Percentiles rank a stretch among this genome's conserved stretches.
Evolutionary conservation across 2,113 vertebrate genomes (phyloP).

Genomic region (Notothenia rossii): DNA sequence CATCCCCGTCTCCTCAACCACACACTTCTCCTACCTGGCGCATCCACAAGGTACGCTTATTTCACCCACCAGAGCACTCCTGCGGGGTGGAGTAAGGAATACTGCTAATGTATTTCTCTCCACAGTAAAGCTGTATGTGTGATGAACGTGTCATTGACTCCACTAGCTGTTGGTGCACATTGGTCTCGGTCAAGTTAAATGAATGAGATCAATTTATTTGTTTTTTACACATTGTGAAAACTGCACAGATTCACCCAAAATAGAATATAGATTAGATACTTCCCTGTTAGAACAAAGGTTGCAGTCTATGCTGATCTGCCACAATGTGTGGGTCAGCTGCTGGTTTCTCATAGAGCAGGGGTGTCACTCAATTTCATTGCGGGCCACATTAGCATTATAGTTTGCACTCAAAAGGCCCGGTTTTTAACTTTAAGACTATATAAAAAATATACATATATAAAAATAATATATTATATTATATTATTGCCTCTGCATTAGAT

Average conservation of each 20-base stretch:
- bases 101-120: background rate
- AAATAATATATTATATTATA: too few species aligned
- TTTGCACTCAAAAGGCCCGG: too few species aligned
- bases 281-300: background rate
- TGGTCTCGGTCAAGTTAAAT: too few species aligned
- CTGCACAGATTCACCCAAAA: background rate
- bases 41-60: conserved; percentile 80
- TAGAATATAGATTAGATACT: background rate
- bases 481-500: too few species aligned
- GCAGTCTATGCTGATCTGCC: background rate
- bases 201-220: too few species aligned
- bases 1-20: conserved; percentile 90
- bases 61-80: background rate
- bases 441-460: too few species aligned
- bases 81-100: background rate
- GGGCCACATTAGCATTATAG: too few species aligned
- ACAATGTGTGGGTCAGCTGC: background rate
- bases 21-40: conserved; percentile 86
- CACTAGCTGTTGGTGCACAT: background rate
- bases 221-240: background rate
- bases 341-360: too few species aligned
- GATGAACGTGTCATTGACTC: background rate
- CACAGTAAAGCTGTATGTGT: background rate
- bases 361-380: too few species aligned
- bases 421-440: too few species aligned